These are phyloP conservation scores for Hoplias malabaricus DNA, from an alignment of 2,113 vertebrate species.

Conservation along the genomic window DNA sequence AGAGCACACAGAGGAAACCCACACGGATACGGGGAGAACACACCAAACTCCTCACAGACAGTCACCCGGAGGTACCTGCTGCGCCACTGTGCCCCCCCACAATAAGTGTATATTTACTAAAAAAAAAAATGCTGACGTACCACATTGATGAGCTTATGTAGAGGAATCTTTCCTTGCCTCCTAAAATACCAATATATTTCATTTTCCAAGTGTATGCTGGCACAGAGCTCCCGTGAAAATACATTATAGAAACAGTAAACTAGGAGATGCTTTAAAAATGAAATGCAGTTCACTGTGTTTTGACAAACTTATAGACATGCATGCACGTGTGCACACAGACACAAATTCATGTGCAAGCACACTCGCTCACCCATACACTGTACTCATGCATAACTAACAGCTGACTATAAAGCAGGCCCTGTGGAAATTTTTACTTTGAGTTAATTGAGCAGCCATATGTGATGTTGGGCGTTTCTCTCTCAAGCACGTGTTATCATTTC, in stretches of 20 bases:
- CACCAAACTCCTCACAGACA: too few relatives aligned
- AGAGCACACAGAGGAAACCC: too few relatives aligned
- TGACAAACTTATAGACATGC: neutral
- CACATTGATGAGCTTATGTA: too few relatives aligned
- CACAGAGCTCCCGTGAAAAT: too few relatives aligned
- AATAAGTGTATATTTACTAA: too few relatives aligned
- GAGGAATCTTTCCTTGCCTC: too few relatives aligned
- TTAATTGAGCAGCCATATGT: neutral
- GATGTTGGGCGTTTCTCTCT: neutral
- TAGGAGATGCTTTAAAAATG: neutral
- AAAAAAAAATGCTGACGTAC: too few relatives aligned
- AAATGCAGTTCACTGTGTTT: neutral
- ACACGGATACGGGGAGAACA: too few relatives aligned
- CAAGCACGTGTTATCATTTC: neutral
- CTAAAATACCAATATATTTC: too few relatives aligned
- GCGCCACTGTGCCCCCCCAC: too few relatives aligned
- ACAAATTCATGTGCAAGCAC: neutral
- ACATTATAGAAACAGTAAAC: neutral
- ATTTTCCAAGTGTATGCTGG: too few relatives aligned
- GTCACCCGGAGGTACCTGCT: too few relatives aligned
- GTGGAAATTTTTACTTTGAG: neutral
- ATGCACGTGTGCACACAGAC: constrained; percentile 4
- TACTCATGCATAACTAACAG: neutral
- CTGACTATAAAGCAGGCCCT: neutral
- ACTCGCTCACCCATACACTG: constrained; percentile 1